Evolutionary conservation across 2,113 vertebrate genomes (phyloP), one percentile per base, ranked within the genome.

Genomic region (Prietella phreatophila): DNA sequence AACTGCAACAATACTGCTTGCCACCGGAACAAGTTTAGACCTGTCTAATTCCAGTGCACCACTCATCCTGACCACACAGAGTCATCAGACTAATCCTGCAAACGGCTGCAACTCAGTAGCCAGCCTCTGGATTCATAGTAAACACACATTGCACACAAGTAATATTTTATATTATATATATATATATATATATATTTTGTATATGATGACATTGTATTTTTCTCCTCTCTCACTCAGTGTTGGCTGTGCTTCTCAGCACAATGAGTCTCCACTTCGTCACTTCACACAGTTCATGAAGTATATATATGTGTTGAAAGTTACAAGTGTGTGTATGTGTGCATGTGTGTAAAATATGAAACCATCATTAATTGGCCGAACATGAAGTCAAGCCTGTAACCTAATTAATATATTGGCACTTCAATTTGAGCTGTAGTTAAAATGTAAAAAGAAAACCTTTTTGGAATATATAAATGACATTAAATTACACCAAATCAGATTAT

Each of bases 281-380:
- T 61, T 82, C 14, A 61, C 33, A 82, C 56, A 82, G 56, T 82
- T 10, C 56, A 53, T 82, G 55, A 60, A 61, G 80, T 61, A 61
- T 82, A 61, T 27, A 13, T 60, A 33, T 61, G 80, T 82, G 33
- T 25, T 56, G n/a, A 56, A 53, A 19, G 6, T 81, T 58, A 81
- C 14, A 80, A 50, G 53, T 55, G 61, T 47, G 63, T 50, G n/a
- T 33, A 14, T 69, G 65, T 73, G 69, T 39, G 69, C 39, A 33
- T 39, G 15, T 20, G 15, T 9, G 17, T 20, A 5, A 22, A 25
- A 25, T 75, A 75, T 75, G 22, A 47, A 75, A 1, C 3, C 71
- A 47, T 1, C 8, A 47, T 22, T 33, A 73, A 36, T 5, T 36
- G 53, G 25, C 27, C 17, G 15, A 79, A 53, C 47, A 53, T 78